These are phyloP conservation scores for Catostylus mosaicus DNA, from an alignment of 30 jellyfish, hydroid and myxozoan genomes.

Conservation along the genomic window DNA sequence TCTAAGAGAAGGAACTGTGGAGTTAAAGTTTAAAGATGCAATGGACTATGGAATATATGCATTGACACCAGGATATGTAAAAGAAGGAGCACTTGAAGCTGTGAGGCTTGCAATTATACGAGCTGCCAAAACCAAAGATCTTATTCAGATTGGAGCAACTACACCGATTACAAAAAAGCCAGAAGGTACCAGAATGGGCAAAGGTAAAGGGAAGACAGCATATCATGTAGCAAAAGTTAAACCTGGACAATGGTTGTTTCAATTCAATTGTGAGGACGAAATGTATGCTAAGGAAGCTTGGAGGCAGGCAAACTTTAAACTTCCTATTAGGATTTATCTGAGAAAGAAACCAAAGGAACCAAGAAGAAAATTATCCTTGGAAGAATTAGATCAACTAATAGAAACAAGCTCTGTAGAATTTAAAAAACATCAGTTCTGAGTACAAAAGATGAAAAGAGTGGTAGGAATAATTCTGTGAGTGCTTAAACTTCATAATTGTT, in stretches of 20 bases:
- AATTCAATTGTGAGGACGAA: constrained; percentile 88
- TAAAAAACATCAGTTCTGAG: not conserved
- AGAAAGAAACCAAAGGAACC: constrained; percentile 82
- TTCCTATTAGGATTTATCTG: constrained; percentile 79
- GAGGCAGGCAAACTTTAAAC: constrained; percentile 84
- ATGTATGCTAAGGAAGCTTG: constrained; percentile 86
- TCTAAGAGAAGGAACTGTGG: constrained; percentile 61
- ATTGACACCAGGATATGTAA: constrained; percentile 84
- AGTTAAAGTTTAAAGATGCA: constrained; percentile 63
- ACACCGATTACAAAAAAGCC: constrained; percentile 88
- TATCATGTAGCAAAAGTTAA: constrained; percentile 85
- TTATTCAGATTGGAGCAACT: constrained; percentile 73
- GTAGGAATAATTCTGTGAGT: too few species aligned
- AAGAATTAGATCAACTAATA: constrained; percentile 36
- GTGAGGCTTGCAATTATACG: constrained; percentile 84
- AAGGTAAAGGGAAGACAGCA: constrained; percentile 94
- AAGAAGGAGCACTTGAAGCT: constrained; percentile 94
- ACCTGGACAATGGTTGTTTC: constrained; percentile 88
- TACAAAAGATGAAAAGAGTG: too few species aligned
- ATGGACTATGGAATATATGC: constrained; percentile 94
- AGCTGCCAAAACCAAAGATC: constrained; percentile 80
- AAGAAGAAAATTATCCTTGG: constrained; percentile 32
- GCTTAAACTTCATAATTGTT: too few species aligned
- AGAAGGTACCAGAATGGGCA: constrained; percentile 96
- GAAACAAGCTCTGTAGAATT: constrained; percentile 10